Conservation (phyloP, 2,113 vertebrate species). For the Peromyscus californicus region DNA sequence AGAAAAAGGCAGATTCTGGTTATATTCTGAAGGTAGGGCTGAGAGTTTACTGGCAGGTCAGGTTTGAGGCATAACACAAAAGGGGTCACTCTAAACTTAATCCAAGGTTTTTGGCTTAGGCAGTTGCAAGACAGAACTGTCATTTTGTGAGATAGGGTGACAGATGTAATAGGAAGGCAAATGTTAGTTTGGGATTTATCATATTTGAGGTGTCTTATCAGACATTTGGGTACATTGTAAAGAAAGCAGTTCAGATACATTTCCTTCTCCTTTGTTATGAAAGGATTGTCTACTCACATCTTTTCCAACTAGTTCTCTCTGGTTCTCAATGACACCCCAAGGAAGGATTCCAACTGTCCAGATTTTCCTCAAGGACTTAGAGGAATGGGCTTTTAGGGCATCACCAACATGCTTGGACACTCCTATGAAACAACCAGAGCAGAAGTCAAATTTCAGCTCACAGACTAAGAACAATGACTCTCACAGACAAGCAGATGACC, state of each 20-base stretch:
- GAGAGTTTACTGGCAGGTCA: background rate
- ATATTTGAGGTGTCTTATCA: background rate
- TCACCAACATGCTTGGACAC: conserved; percentile 96
- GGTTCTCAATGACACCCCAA: conserved; percentile 98
- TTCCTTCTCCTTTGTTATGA: conserved; percentile 12
- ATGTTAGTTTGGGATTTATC: background rate
- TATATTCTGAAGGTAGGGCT: conserved; percentile 12
- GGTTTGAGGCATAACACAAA: background rate
- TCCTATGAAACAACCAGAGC: conserved; percentile 86
- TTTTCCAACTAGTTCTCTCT: conserved; percentile 94
- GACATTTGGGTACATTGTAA: background rate
- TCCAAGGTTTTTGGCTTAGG: background rate
- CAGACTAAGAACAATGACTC: background rate
- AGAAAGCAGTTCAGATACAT: background rate
- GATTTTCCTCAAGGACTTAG: conserved; percentile 93
- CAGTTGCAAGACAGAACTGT: background rate
- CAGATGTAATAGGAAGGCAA: background rate
- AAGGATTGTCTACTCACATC: conserved; percentile 90
- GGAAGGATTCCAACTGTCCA: conserved; percentile 95
- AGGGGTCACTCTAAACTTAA: background rate
- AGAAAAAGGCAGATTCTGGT: background rate
- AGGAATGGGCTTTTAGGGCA: conserved; percentile 92
- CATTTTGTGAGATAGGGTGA: background rate
- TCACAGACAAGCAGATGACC: background rate
- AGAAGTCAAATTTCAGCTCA: conserved; percentile 63